Base-by-base conservation (phyloP, 2,113 vertebrate genomes). In the Tragelaphus scriptus region DNA sequence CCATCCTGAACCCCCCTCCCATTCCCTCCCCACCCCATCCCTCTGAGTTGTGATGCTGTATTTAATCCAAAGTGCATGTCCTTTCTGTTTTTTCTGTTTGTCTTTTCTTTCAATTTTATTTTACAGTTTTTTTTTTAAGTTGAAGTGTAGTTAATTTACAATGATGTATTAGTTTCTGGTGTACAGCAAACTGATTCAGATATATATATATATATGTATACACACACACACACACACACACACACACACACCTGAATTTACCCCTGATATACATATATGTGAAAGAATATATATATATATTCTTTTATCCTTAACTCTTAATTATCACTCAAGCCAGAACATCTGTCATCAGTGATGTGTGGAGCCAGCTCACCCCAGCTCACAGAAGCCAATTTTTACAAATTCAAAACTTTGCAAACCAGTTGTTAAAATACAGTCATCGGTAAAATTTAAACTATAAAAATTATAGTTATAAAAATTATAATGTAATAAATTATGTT, bases 401-500 rank as follows among this genome's bases (percentile, higher is more conserved):
- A 53, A 88, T 40, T 68, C 25, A 89, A 26, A 92, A 51, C 56
- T 94, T 87, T 96, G 47, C 14, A 91, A 87, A 10, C 21, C 55
- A 63, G 3, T 77, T 93, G n/a, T 44, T 92, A 90, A 95, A 75
- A 86, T 12, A 81, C 6, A 90, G 30, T 19, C 10, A 77, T 59
- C 30, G 55, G 65, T 94, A 75, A 94, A 95, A 90, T 51, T 61
- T 89, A 81, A 88, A 96, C 36, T 56, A 14, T 49, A 53, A 89
- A 93, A 77, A 85, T 93, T 85, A 68, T 25, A 94, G 44, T 44
- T 56, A 14, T 49, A 53, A 89, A 93, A 77, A 85, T 93, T 85
- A 68, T 25, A 94, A 81, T 68, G 88, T 90, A 75, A 88, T 85
- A 75, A 96, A 89, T 86, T 63, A 88, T 90, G 10, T 28, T 96